Percentiles rank a stretch among this genome's conserved stretches.
phyloP scores from a whole-genome alignment of 2,888 invertebrate genomes.

The Caenorhabditis zanzibari region DNA sequence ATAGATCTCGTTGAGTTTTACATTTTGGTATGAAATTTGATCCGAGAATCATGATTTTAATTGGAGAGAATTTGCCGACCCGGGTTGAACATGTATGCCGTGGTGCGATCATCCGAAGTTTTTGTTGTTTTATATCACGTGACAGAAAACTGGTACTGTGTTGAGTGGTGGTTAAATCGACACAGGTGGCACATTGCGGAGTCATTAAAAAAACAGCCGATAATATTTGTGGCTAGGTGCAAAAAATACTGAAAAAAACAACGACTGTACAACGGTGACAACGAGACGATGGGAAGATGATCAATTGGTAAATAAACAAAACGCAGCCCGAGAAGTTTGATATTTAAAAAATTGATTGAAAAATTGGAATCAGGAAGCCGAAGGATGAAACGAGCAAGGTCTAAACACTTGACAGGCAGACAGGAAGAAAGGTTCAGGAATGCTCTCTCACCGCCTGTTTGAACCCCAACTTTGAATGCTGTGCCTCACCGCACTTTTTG shows the following conservation, averaged over 20 bases:
- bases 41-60: too few species aligned
- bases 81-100: too few species aligned
- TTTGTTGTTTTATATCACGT: background rate
- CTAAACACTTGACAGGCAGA: conserved; percentile 46
- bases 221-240: conserved; percentile 30
- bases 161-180: conserved; percentile 1
- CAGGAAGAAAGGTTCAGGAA: conserved; percentile 52
- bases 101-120: too few species aligned
- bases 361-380: background rate
- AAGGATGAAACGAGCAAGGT: conserved; percentile 13
- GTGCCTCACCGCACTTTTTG: conserved; percentile 40
- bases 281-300: conserved; percentile 17
- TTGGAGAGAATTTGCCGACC: too few species aligned
- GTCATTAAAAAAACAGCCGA: conserved; percentile 36
- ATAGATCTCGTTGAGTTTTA: too few species aligned
- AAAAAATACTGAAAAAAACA: conserved; percentile 3
- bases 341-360: background rate
- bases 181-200: conserved; percentile 12
- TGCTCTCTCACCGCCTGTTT: conserved; percentile 57
- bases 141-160: background rate
- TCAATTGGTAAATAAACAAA: conserved; percentile 50
- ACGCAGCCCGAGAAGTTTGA: conserved; percentile 21
- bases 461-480: conserved; percentile 54
- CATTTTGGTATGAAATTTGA: too few species aligned
- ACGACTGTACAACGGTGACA: conserved; percentile 37